Base-by-base conservation (phyloP, 1,140 invertebrate genomes). In the Oreohelix idahoensis region DNA sequence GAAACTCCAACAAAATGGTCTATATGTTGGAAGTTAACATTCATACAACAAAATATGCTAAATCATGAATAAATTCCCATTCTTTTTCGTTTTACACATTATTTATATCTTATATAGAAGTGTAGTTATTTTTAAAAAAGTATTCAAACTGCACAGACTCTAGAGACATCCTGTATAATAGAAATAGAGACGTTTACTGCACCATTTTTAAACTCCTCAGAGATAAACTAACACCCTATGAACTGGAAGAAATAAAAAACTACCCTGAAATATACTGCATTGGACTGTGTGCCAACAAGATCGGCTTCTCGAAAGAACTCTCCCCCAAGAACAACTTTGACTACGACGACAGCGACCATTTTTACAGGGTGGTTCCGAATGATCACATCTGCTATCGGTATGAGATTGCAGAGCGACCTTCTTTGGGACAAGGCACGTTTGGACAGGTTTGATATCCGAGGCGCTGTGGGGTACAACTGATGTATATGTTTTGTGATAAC, bases 391-490 rank as follows among this genome's bases (percentile, higher is more conserved):
- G 96, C 70, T 98, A 97, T 93, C 95, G 97, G 85, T 98, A 97
- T 92, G 97, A 98, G 93, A 97, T 98, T 86, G 93, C 97, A 49
- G 97, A 79, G 0, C 58, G 63, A 79, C 78, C 78, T 0, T 26
- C 86, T 53, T 98, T 99, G 84, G 98, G 98, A 0, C 99, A 99
- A 92, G 98, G 98, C 4, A 98, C 96, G 86, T 99, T 99, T 93
- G 98, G 98, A 0, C 97, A 98, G 92, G 98, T 99, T 20, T 96
- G 45, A 38, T 39, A 5, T 36, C 4, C n/a, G 32, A n/a, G n/a
- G n/a, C n/a, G n/a, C n/a, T n/a, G n/a, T n/a, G n/a, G n/a, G n/a
- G n/a, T n/a, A n/a, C n/a, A n/a, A n/a, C n/a, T n/a, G n/a, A n/a
- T n/a, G n/a, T n/a, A n/a, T n/a, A n/a, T n/a, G n/a, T n/a, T n/a